Evolutionary conservation across 1,140 invertebrate genomes (phyloP).

Genomic region (Melipona quadrifasciata): DNA sequence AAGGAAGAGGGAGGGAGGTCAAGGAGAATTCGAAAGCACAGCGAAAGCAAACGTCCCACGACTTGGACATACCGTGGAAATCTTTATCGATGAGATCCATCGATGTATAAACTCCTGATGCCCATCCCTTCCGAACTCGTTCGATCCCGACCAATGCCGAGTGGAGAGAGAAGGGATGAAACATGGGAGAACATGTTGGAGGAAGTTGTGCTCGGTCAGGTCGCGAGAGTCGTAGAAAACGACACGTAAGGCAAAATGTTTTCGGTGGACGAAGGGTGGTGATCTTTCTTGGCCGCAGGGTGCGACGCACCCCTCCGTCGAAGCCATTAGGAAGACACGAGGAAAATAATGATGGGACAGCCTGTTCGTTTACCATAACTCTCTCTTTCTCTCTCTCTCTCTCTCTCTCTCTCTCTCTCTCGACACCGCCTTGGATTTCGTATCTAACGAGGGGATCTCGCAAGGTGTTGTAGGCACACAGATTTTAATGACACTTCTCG

Average conservation of each 20-base stretch:
- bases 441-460: neutral
- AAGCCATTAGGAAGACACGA: conserved; percentile 33
- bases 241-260: conserved; percentile 40
- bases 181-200: neutral
- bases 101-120: neutral
- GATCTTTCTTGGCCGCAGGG: neutral
- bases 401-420: too few species aligned
- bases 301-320: neutral
- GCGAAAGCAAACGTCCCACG: neutral
- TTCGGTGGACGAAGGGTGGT: conserved; percentile 12
- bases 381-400: too few species aligned
- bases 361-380: conserved; percentile 12
- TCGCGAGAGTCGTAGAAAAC: neutral
- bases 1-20: conserved; percentile 10
- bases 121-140: neutral
- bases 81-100: conserved; percentile 31
- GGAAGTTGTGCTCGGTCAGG: neutral
- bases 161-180: neutral
- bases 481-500: neutral
- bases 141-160: neutral
- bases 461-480: neutral
- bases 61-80: neutral
- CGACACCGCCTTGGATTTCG: neutral
- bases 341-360: conserved; percentile 55
- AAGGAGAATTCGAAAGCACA: neutral